Evolutionary conservation across 2,797 vertebrate genomes (phyloP), one percentile per base, ranked within the genome.

Genomic region (Acipenser oxyrinchus): DNA sequence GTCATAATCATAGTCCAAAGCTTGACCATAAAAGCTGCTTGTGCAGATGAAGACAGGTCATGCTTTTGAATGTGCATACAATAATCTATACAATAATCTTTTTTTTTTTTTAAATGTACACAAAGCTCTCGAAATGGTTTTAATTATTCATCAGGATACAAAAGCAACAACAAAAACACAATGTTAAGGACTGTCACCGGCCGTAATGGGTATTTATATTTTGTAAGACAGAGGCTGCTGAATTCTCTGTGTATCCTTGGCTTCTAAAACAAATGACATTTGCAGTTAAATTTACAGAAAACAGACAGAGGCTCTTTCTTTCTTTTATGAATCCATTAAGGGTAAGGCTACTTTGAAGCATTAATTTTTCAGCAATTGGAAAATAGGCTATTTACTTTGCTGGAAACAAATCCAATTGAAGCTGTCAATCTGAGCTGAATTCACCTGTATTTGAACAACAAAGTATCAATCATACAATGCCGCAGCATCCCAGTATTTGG

Each of bases 81-180:
- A n/a, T n/a, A n/a, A n/a, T n/a, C 23, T 37, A 37, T 37, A 37
- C 23, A 37, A 37, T 37, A 37, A 1, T 37, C n/a, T 62, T 62
- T 37, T 2, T 37, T 37, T 37, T 1, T 37, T 37, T 4, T 37
- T 37, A 1, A 37, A 37, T 4, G 52, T 55, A n/a, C 52, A 55
- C 6, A 6, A 55, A 2, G 52, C 9, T 55, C 9, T 70, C 69
- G 67, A 70, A 59, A 23, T 74, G 68, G 72, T 74, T 74, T 60
- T 76, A 37, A 37, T 37, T 37, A 37, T 60, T n/a, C 11, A 8
- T 53, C 51, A 53, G 8, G 51, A 2, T 8, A 53, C 3, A 53
- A 53, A 53, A 53, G 11, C 51, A 53, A 53, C 51, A 53, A 60
- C 58, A 18, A 60, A 60, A 62, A 58, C 13, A 11, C 37, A 10